Evolutionary conservation across 1,140 invertebrate species (phyloP).

Genomic region (Papilio machaon): DNA sequence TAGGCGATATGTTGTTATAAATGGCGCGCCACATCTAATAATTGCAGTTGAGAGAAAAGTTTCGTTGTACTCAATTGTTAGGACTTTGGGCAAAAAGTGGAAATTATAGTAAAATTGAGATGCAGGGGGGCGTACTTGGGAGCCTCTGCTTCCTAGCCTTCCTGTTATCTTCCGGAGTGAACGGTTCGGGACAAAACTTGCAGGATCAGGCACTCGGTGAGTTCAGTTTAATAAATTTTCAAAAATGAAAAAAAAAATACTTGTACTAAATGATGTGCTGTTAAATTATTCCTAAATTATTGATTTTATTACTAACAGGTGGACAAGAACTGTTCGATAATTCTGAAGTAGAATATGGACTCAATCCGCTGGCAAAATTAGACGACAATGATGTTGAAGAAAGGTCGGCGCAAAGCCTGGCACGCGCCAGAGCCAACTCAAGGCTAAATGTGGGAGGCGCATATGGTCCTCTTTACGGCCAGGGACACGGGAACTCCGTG

Average conservation of each 20-base stretch:
- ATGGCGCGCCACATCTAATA: constrained; percentile 36
- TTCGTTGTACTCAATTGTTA: constrained; percentile 44
- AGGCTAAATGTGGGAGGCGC: neutral
- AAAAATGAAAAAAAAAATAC: neutral
- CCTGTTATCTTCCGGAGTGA: constrained; percentile 53
- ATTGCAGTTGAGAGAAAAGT: constrained; percentile 42
- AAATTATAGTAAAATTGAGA: constrained; percentile 45
- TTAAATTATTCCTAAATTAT: neutral
- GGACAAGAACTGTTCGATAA: constrained; percentile 15
- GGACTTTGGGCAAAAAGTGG: constrained; percentile 45
- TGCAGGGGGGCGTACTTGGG: constrained; percentile 56
- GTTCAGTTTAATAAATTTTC: constrained; percentile 5
- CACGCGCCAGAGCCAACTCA: constrained; percentile 24
- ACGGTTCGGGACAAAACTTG: constrained; percentile 44
- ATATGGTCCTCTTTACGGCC: constrained; percentile 3
- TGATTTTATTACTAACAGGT: constrained; percentile 12
- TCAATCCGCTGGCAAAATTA: neutral
- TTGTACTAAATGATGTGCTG: neutral
- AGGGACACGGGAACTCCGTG: neutral
- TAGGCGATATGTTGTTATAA: constrained; percentile 50
- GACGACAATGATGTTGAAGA: constrained; percentile 27
- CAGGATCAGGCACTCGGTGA: constrained; percentile 50
- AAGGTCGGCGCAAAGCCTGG: constrained; percentile 37
- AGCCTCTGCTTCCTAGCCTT: constrained; percentile 59
- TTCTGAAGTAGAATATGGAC: constrained; percentile 9